Percentiles rank a stretch among this genome's conserved stretches.
These are phyloP conservation scores for Columbina picui DNA, from an alignment of 2,113 vertebrate genomes.

Conservation along the genomic window DNA sequence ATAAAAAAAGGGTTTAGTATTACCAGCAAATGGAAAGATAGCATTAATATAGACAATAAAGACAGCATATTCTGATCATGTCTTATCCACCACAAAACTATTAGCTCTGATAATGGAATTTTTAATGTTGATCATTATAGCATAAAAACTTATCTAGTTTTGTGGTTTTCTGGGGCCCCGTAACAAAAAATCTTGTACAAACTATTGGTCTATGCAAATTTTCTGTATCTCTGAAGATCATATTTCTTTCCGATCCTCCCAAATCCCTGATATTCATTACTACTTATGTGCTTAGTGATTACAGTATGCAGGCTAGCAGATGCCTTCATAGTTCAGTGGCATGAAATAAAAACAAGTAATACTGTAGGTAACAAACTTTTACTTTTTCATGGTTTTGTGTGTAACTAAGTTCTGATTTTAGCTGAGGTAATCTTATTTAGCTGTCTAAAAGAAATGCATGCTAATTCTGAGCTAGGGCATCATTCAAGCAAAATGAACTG, in stretches of 20 bases:
- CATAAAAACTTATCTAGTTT: not conserved
- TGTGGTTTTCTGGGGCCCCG: not conserved
- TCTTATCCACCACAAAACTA: not conserved
- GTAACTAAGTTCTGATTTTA: not conserved
- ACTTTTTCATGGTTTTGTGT: not conserved
- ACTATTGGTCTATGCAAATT: not conserved
- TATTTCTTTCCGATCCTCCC: not conserved
- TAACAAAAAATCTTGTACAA: not conserved
- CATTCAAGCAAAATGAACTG: not conserved
- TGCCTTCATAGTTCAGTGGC: not conserved
- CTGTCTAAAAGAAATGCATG: not conserved
- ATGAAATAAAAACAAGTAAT: not conserved
- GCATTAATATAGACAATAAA: not conserved
- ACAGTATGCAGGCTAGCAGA: not conserved
- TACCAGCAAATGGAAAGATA: not conserved
- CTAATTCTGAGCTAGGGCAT: not conserved
- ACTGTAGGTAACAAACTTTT: not conserved
- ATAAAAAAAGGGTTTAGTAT: not conserved
- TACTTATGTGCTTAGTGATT: not conserved
- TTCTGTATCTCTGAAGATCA: not conserved
- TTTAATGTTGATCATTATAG: not conserved
- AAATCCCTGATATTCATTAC: not conserved
- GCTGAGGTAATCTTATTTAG: not conserved
- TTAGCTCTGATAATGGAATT: constrained; percentile 7
- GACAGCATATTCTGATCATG: not conserved